phyloP scores from a whole-genome alignment of 1,140 invertebrate genomes.

The Pogonomyrmex barbatus region DNA sequence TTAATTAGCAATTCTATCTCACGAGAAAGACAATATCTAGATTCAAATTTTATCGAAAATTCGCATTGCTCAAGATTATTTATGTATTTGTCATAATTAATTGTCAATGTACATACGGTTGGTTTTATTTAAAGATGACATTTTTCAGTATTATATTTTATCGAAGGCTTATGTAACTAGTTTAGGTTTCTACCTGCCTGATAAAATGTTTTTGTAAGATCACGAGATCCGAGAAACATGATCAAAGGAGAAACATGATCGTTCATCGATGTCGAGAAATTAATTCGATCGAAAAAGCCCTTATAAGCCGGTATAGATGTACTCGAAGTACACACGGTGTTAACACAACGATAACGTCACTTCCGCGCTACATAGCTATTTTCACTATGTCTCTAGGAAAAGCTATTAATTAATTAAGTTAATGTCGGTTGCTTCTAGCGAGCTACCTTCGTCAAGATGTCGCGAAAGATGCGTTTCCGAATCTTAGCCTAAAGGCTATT shows the following conservation, averaged over 20 bases:
- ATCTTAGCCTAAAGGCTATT: constrained; percentile 15
- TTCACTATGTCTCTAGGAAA: constrained; percentile 2
- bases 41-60: constrained; percentile 11
- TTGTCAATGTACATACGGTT: background rate
- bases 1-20: background rate
- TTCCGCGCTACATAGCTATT: background rate
- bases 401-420: constrained; percentile 52
- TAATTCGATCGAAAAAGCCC: constrained; percentile 36
- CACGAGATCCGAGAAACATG: background rate
- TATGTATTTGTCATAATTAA: background rate
- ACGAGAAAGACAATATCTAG: background rate
- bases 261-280: background rate
- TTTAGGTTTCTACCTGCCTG: background rate
- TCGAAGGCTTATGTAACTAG: constrained; percentile 5
- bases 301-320: background rate
- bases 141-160: background rate
- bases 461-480: constrained; percentile 2
- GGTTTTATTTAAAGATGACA: background rate
- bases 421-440: constrained; percentile 5
- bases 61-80: constrained; percentile 20
- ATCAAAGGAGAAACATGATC: background rate
- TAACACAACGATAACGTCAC: background rate
- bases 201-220: background rate
- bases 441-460: background rate
- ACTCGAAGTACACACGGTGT: background rate